Base-by-base conservation (phyloP, 2,888 invertebrate species). In the Vesta saturnalis region DNA sequence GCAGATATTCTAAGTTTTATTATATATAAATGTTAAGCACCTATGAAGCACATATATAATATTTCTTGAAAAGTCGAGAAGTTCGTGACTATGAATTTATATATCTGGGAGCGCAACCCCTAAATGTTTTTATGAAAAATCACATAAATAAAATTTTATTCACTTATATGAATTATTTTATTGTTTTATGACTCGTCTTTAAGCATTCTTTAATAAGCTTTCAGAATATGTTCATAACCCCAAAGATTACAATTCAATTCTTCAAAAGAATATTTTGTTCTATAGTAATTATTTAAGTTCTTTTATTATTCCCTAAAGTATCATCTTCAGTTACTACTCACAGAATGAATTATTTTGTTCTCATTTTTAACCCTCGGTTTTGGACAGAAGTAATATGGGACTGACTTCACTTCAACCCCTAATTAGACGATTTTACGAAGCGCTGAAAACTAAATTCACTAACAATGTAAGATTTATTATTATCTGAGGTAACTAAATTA, bases 21-120 rank as follows among this genome's bases (percentile, higher is more conserved):
- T 49, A 3, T 60, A 60, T 35, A 60, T 60, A 60, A 60, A 60
- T 60, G 47, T 49, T 49, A 49, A 49, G 47, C 47, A 49, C 47
- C 47, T 49, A 49, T 10, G 47, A 15, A 15, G 47, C 47, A 49
- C 47, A 49, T 49, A 49, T 49, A 49, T 18, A 49, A 49, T 8
- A 18, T 49, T 15, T 49, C 15, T 18, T 18, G 18, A 39, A 30
- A 19, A 55, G 15, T 61, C 35, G 35, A 55, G 39, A 19, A 16
- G 55, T 19, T 55, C 61, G 61, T 61, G 61, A 61, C 54, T 43
- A 14, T 1, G 61, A 61, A 61, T 61, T 60, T 52, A 61, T n/a
- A n/a, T 61, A 18, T 49, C 47, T 15, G 1, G 18, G 2, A 49
- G 47, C 47, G 6, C 15, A 49, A 16, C 47, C 47, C 47, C 47